phyloP scores from a whole-genome alignment of 1,140 invertebrate species.

The Bradynema listronoti region DNA sequence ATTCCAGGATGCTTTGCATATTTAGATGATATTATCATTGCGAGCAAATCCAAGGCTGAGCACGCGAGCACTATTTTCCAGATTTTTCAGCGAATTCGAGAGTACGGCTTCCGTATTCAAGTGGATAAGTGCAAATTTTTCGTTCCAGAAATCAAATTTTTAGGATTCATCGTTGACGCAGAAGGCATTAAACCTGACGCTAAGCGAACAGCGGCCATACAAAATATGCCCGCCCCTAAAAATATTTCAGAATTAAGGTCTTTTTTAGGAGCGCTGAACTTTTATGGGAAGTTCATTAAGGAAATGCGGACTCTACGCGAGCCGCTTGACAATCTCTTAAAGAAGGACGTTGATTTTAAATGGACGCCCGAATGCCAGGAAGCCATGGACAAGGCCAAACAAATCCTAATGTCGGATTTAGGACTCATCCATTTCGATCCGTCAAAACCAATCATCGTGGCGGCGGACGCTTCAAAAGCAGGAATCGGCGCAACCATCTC shows the following conservation, averaged over 20 bases:
- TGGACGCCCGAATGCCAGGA: conserved; percentile 2
- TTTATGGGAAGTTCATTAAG: conserved; percentile 28
- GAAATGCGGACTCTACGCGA: conserved; percentile 19
- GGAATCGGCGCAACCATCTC: conserved; percentile 60
- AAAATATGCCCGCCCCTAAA: too few relatives aligned
- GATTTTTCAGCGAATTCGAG: too few relatives aligned
- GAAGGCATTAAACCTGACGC: too few relatives aligned
- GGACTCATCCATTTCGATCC: conserved; percentile 58
- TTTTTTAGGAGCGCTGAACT: conserved; percentile 46
- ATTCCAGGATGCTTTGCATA: too few relatives aligned
- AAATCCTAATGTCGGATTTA: conserved; percentile 34
- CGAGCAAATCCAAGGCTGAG: too few relatives aligned
- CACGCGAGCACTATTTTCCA: too few relatives aligned
- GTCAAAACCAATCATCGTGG: conserved; percentile 53
- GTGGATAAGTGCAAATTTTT: too few relatives aligned
- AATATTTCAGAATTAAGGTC: conserved; percentile 17
- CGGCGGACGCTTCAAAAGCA: conserved; percentile 60
- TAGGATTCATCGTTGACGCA: too few relatives aligned
- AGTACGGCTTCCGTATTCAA: too few relatives aligned
- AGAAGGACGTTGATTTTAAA: conserved; percentile 20
- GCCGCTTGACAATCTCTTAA: conserved; percentile 25
- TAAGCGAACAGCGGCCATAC: too few relatives aligned
- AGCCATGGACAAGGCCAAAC: conserved; percentile 48
- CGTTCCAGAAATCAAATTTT: too few relatives aligned
- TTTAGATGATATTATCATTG: too few relatives aligned